Evolutionary conservation across 2,797 vertebrate genomes (phyloP).

Genomic region (Parambassis ranga): DNA sequence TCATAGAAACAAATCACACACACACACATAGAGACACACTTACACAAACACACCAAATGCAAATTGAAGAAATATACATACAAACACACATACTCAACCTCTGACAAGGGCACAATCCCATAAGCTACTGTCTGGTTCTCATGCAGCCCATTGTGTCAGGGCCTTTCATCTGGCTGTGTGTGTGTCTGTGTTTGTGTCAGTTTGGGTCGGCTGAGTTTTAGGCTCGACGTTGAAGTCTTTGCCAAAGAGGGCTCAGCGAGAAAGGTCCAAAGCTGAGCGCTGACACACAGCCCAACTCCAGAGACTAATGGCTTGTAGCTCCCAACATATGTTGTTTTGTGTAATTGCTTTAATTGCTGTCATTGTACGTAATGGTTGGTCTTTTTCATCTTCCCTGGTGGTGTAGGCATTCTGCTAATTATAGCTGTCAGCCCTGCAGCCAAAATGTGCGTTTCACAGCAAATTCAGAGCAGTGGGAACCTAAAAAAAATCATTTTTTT

Average conservation of each 20-base stretch:
- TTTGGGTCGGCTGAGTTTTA: constrained; percentile 33
- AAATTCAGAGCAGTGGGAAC: constrained; percentile 46
- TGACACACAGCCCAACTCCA: constrained; percentile 59
- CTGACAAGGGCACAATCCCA: constrained; percentile 22
- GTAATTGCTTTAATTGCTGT: constrained; percentile 79
- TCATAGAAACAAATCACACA: constrained; percentile 4
- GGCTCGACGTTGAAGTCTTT: constrained; percentile 38
- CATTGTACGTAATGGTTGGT: constrained; percentile 71
- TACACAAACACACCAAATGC: not conserved
- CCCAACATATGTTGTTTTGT: constrained; percentile 75
- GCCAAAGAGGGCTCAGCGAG: constrained; percentile 49
- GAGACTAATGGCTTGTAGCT: constrained; percentile 73
- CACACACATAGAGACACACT: not conserved
- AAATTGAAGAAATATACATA: constrained; percentile 33
- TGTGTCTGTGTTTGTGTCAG: constrained; percentile 14
- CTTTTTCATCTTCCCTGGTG: constrained; percentile 75
- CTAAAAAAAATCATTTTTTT: constrained; percentile 29
- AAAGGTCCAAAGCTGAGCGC: constrained; percentile 59
- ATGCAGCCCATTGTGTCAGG: constrained; percentile 23
- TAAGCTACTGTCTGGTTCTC: constrained; percentile 22
- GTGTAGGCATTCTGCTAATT: constrained; percentile 70
- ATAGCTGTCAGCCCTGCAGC: constrained; percentile 70
- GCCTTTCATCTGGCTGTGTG: constrained; percentile 31
- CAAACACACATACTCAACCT: not conserved
- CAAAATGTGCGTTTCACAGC: constrained; percentile 50